phyloP scores from a whole-genome alignment of 2,797 vertebrate species.

The Pipistrellus nathusii region DNA sequence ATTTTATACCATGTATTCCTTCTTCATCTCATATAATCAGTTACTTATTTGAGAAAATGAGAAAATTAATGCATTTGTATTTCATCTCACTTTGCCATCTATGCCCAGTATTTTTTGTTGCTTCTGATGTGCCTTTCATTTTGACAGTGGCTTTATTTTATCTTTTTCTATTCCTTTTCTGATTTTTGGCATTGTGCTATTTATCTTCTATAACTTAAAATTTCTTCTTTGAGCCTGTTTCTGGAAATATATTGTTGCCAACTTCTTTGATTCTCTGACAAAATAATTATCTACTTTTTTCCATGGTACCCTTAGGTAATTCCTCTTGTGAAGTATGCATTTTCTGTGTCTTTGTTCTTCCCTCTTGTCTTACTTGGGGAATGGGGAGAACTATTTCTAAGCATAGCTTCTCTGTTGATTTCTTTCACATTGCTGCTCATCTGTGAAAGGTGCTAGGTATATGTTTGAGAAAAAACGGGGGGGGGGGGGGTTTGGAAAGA shows the following conservation, averaged over 20 bases:
- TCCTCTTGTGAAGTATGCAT: not conserved
- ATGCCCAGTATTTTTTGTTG: not conserved
- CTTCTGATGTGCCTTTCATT: not conserved
- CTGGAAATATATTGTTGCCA: constrained; percentile 29
- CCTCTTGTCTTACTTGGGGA: not conserved
- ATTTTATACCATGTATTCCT: not conserved
- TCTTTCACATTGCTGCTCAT: not conserved
- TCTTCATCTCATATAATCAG: not conserved
- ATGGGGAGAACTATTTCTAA: not conserved
- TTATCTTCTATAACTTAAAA: not conserved
- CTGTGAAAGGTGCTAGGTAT: not conserved
- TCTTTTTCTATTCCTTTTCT: not conserved
- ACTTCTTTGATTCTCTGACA: constrained; percentile 5
- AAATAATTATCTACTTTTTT: constrained; percentile 15
- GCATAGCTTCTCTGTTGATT: not conserved
- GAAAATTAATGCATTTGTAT: not conserved
- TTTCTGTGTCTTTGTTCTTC: not conserved
- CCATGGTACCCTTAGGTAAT: not conserved
- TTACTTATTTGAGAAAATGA: not conserved
- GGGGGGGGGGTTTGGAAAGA: not conserved
- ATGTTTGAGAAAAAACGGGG: not conserved
- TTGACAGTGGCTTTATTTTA: not conserved
- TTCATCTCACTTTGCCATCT: not conserved
- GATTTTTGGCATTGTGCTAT: not conserved
- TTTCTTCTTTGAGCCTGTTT: not conserved